Evolutionary conservation across 2,888 invertebrate species (phyloP), one percentile per base, ranked within the genome.

Genomic region (Macroteleia sp.): DNA sequence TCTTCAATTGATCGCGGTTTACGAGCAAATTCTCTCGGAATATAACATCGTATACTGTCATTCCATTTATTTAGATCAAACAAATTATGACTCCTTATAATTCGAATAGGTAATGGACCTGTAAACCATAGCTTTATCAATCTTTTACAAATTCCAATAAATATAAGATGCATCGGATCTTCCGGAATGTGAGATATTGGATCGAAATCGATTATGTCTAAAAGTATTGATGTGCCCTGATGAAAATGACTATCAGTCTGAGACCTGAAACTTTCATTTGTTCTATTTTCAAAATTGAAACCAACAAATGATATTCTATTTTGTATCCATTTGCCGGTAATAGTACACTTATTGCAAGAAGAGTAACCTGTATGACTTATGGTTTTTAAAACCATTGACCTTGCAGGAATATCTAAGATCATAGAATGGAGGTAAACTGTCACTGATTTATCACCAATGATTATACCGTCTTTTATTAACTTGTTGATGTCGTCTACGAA

Each of bases 131-230:
- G 9, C 20, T 50, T 9, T 39, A 62, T 50, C n/a, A 62, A 19
- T 50, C 50, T 62, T 19, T 50, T 62, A 14, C 30, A 19, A 6
- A 62, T 39, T 0, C 62, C 62, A 2, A 3, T 39, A 2, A 50
- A 30, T 9, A n/a, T n/a, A n/a, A 62, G 16, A 10, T 62, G 62
- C 62, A 62, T 62, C 0, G 62, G 16, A 5, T 62, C 62, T 30
- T 62, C 50, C 0, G 62, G 62, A 14, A 62, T n/a, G 16, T 62
- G 50, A 1, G 0, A 39, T 0, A 62, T 16, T 8, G 62, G 62
- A 41, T 62, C 30, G 20, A 62, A 62, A 16, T 12, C 17, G 12
- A 5, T 4, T 10, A 61, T 46, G n/a, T 48, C 10, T 2, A 14
- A 36, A 8, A 61, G 5, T 17, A 46, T 48, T 17, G 8, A 19